A percentile compares a stretch with the other conserved stretches of the same genome.
phyloP scores from a whole-genome alignment of 2,888 invertebrate genomes.

The Amphiduros pacificus region DNA sequence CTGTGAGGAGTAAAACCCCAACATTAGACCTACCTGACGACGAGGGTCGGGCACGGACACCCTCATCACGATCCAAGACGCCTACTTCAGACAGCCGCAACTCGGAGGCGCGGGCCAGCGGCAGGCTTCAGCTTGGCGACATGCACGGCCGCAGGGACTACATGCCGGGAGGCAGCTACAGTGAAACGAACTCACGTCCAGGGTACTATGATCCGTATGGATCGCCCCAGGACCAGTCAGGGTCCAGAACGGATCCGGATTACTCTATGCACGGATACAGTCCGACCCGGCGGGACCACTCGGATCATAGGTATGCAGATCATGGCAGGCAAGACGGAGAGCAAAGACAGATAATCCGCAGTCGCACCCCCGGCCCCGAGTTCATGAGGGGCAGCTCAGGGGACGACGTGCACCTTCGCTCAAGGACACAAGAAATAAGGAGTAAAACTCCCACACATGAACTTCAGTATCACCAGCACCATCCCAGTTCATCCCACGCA shows the following conservation, averaged over 20 bases:
- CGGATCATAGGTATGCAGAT: background rate
- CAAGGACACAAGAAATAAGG: slow-evolving; percentile 54
- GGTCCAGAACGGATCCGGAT: too few relatives aligned
- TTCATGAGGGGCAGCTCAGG: slow-evolving; percentile 41
- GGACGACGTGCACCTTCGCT: slow-evolving; percentile 37
- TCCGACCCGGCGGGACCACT: background rate
- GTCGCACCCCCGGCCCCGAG: slow-evolving; percentile 60
- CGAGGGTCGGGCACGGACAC: slow-evolving; percentile 13
- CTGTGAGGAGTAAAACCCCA: slow-evolving; percentile 19
- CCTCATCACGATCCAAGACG: slow-evolving; percentile 7
- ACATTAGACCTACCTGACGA: slow-evolving; percentile 13
- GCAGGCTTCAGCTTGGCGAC: background rate
- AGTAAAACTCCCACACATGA: slow-evolving; percentile 52
- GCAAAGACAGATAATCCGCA: slow-evolving; percentile 24
- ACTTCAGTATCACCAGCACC: slow-evolving; percentile 1
- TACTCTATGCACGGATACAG: background rate
- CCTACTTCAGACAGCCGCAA: background rate
- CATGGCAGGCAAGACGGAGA: background rate
- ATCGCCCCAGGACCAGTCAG: background rate
- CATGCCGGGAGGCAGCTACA: background rate
- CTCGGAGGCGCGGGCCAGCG: background rate
- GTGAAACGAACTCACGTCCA: background rate
- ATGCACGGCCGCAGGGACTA: slow-evolving; percentile 8
- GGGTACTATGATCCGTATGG: slow-evolving; percentile 4
- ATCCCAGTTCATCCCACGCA: slow-evolving; percentile 14